Percentiles rank a stretch among this genome's conserved stretches.
These are phyloP conservation scores for Arctocebus calabarensis DNA, from an alignment of 2,797 vertebrate species.

Conservation along the genomic window DNA sequence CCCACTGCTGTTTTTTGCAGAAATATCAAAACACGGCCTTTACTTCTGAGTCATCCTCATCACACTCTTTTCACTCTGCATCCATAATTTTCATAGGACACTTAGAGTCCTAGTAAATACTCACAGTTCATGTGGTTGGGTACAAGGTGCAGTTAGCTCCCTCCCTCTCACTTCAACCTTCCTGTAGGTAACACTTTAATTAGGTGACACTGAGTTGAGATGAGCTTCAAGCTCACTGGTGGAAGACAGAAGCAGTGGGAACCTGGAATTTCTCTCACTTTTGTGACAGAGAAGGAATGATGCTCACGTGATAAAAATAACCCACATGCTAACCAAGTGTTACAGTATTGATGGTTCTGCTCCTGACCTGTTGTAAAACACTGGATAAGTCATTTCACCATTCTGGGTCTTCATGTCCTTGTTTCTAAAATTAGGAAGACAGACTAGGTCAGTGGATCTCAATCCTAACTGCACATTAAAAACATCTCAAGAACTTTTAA, in stretches of 20 bases:
- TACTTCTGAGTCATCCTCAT: background rate
- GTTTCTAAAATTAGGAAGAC: conserved; percentile 27
- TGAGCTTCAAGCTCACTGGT: background rate
- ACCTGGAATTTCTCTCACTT: background rate
- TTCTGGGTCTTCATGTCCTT: background rate
- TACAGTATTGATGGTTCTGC: background rate
- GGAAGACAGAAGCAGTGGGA: background rate
- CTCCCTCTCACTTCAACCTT: background rate
- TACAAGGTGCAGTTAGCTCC: background rate
- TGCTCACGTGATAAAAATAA: background rate
- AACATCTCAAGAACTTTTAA: background rate
- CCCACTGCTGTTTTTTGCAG: background rate
- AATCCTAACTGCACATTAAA: background rate
- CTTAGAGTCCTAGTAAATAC: background rate
- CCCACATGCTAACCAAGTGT: background rate
- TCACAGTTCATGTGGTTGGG: background rate
- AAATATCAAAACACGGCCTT: background rate
- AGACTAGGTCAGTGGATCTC: background rate
- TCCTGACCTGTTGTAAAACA: background rate
- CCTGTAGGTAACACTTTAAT: background rate
- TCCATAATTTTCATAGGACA: background rate
- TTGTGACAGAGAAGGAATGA: background rate
- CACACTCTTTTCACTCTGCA: background rate
- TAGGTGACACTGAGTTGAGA: conserved; percentile 30
- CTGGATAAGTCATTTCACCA: background rate